Evolutionary conservation across 2,797 vertebrate genomes (phyloP), one percentile per base, ranked within the genome.

Genomic region (Alfaro cultratus): DNA sequence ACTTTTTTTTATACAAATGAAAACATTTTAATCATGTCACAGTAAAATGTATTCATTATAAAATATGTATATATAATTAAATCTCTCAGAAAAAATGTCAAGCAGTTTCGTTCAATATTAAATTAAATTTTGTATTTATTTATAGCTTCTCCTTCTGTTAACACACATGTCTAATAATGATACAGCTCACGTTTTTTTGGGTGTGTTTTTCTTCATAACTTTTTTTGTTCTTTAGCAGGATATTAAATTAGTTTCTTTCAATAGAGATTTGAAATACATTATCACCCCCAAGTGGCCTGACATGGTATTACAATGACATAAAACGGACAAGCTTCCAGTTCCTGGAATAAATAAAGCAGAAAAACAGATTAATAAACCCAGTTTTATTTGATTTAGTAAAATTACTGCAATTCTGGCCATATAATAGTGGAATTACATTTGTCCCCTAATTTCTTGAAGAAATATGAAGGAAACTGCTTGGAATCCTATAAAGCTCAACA

Each of bases 271-370:
- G 11, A 13, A n/a, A 73, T 81, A 34, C 77, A 82, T 81, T 73
- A 82, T 68, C 68, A 9, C 86, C 86, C 81, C 82, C 88, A 64
- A 87, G 87, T 9, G 90, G 90, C 8, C 11, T 21, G 0, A 81
- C 73, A 46, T 4, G 57, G 71, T 41, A 85, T 0, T 34, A 80
- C 74, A 81, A 75, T 57, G 21, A 62, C 10, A 43, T 60, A 62
- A 11, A 62, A 21, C 13, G 0, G 10, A 67, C 41, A 15, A 36
- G 23, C 3, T 36, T 21, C 21, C 1, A 11, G 36, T 29, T 45
- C 15, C 13, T 29, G 26, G 68, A 10, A 29, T 9, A n/a, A 46
- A 45, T 3, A 29, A 29, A 45, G 16, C 5, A 2, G 2, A 16
- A 16, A 29, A 2, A 29, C 12, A 71, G 41, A n/a, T 70, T 12